Percentiles rank a stretch among this genome's conserved stretches.
Conservation (phyloP, 2,888 invertebrate genomes). For the Brachyopa scutellaris region DNA sequence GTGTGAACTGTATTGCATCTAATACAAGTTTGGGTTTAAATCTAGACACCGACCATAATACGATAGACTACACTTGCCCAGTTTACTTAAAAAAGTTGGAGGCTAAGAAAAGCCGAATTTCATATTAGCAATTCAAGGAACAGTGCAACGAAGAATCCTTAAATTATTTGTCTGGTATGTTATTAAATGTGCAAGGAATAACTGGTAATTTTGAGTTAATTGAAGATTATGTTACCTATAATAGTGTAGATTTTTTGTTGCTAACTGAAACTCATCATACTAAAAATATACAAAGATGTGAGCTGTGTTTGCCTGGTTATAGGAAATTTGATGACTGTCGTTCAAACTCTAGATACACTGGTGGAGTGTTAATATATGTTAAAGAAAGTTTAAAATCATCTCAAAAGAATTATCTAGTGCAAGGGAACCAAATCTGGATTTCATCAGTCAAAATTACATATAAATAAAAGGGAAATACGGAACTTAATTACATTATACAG, state of each 20-base stretch:
- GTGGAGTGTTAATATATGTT: neutral
- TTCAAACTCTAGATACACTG: neutral
- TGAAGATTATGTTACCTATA: neutral
- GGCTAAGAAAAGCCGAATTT: neutral
- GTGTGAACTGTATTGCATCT: neutral
- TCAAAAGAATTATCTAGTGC: neutral
- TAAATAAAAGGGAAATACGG: neutral
- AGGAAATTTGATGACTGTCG: conserved; percentile 8
- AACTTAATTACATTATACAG: neutral
- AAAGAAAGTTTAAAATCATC: neutral
- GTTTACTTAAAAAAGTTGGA: neutral
- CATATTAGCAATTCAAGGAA: conserved; percentile 1
- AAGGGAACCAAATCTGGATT: neutral
- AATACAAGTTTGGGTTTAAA: neutral
- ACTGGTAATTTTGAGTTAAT: too few relatives aligned
- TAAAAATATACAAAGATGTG: conserved; percentile 2
- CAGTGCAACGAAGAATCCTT: too few relatives aligned
- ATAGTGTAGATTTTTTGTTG: conserved; percentile 13
- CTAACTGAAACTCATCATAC: conserved; percentile 9
- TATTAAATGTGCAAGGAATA: too few relatives aligned
- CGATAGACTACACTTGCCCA: neutral
- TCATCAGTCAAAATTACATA: neutral
- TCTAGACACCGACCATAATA: too few relatives aligned
- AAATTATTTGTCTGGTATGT: too few relatives aligned
- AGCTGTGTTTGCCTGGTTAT: neutral